A percentile compares a stretch with the other conserved stretches of the same genome.
Evolutionary conservation across 2,113 vertebrate genomes (phyloP).

Genomic region (Pelodiscus sinensis): DNA sequence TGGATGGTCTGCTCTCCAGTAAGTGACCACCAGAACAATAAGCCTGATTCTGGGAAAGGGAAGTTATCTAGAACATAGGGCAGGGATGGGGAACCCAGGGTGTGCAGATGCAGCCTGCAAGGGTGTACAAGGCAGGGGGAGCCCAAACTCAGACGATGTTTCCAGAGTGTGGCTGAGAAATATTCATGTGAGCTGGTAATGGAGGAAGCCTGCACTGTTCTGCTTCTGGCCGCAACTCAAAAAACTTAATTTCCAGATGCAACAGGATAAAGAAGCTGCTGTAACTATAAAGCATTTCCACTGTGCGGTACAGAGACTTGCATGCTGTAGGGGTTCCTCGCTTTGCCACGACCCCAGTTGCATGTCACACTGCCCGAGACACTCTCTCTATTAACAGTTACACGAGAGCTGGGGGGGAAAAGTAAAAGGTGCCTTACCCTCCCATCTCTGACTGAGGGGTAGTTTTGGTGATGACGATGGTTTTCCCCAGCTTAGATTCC

Average conservation of each 20-base stretch:
- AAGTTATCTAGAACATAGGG: not conserved
- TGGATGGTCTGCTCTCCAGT: not conserved
- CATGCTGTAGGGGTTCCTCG: fast-evolving
- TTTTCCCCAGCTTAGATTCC: constrained; percentile 98
- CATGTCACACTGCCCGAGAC: not conserved
- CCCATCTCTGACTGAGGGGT: constrained; percentile 99
- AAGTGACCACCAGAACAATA: not conserved
- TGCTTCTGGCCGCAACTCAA: fast-evolving
- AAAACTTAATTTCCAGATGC: not conserved
- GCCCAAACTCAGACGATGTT: not conserved
- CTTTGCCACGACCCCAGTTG: not conserved
- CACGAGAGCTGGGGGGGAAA: too few relatives aligned
- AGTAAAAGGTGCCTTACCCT: constrained; percentile 80
- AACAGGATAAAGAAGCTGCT: not conserved
- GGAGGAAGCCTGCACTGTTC: not conserved
- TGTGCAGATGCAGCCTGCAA: too few relatives aligned
- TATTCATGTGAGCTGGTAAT: fast-evolving
- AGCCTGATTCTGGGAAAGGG: not conserved
- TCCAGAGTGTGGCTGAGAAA: not conserved
- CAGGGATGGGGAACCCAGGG: too few relatives aligned
- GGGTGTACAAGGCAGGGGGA: too few relatives aligned
- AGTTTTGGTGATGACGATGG: constrained; percentile 98
- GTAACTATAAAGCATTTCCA: not conserved
- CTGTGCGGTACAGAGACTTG: not conserved
- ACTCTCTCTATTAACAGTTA: fast-evolving